Conservation (phyloP, 2,113 vertebrate genomes). For the Drymodes brunneopygia region DNA sequence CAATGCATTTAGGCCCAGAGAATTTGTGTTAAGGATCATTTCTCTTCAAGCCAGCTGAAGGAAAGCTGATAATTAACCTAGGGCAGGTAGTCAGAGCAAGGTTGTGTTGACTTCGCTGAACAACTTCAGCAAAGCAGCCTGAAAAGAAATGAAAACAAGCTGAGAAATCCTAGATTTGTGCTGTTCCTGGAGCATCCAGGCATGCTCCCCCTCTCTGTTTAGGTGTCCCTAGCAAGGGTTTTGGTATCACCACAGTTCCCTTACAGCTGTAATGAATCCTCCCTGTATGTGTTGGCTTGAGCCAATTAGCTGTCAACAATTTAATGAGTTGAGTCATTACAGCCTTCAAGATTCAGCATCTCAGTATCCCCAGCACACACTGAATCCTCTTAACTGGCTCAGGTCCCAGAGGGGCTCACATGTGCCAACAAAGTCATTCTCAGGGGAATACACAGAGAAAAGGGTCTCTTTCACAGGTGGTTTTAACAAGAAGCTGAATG, state of each 20-base stretch:
- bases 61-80: slow-evolving; percentile 53
- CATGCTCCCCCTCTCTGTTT: neutral
- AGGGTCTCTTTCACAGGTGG: neutral
- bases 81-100: neutral
- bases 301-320: slow-evolving; percentile 23
- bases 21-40: slow-evolving; percentile 24
- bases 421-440: neutral
- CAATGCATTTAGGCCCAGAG: neutral
- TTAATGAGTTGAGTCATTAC: neutral
- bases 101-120: neutral
- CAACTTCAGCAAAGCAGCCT: neutral
- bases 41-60: neutral
- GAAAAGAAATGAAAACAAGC: neutral
- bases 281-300: neutral
- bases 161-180: neutral
- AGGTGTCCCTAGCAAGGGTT: neutral
- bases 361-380: neutral
- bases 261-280: neutral
- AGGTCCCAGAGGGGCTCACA: neutral
- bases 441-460: neutral
- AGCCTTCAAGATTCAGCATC: neutral
- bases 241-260: neutral
- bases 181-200: neutral
- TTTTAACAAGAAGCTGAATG: neutral
- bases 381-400: slow-evolving; percentile 4